phyloP scores from a whole-genome alignment of 2,888 invertebrate genomes.

The Cheilosia impressa region DNA sequence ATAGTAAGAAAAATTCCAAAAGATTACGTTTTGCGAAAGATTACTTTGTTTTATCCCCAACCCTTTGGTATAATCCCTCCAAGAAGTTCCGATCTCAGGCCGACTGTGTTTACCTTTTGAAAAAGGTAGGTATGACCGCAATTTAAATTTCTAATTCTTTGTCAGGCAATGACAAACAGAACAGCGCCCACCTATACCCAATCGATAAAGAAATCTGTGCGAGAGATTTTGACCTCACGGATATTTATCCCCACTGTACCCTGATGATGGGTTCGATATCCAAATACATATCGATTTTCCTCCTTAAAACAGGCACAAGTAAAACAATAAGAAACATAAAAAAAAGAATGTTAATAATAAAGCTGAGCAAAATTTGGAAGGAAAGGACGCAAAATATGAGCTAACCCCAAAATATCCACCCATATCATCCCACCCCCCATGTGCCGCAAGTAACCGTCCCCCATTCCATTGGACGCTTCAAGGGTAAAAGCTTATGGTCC shows the following conservation, averaged over 20 bases:
- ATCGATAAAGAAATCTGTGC: slow-evolving; percentile 69
- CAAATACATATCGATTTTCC: slow-evolving; percentile 41
- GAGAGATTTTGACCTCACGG: slow-evolving; percentile 63
- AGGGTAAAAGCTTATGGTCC: slow-evolving; percentile 61
- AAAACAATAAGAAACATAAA: slow-evolving; percentile 9
- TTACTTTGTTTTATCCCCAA: slow-evolving; percentile 11
- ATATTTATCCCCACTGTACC: slow-evolving; percentile 48
- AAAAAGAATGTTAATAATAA: slow-evolving; percentile 47
- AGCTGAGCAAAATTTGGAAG: slow-evolving; percentile 42
- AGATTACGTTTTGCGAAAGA: slow-evolving; percentile 13
- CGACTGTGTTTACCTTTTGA: slow-evolving; percentile 51
- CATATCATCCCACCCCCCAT: not conserved
- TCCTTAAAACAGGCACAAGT: slow-evolving; percentile 24
- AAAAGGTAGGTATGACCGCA: slow-evolving; percentile 71
- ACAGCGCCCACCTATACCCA: slow-evolving; percentile 10
- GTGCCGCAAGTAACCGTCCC: slow-evolving; percentile 7
- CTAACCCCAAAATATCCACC: slow-evolving; percentile 53
- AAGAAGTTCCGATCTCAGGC: slow-evolving; percentile 42
- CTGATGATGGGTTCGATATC: too few relatives aligned
- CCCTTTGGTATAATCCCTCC: slow-evolving; percentile 44
- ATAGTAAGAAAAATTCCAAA: slow-evolving; percentile 1
- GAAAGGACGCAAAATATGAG: slow-evolving; percentile 58
- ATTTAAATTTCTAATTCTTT: slow-evolving; percentile 70
- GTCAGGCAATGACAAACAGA: slow-evolving; percentile 13
- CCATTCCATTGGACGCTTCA: slow-evolving; percentile 22